Evolutionary conservation across 2,888 invertebrate species (phyloP).

Genomic region (Steinernema scapterisci): DNA sequence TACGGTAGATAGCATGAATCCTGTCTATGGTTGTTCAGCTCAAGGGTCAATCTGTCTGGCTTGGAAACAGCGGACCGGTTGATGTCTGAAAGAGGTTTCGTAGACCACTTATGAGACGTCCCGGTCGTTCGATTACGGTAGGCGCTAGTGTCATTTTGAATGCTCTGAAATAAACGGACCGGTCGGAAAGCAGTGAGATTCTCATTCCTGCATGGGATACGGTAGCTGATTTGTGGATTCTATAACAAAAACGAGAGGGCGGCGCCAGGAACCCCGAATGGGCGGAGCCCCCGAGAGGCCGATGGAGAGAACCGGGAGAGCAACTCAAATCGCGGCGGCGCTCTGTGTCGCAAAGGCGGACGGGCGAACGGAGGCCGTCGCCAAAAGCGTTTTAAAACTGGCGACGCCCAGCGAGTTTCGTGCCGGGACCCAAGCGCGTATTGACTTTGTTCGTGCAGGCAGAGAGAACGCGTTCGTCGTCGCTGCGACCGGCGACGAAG

Average conservation of each 20-base stretch:
- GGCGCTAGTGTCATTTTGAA: too few relatives aligned
- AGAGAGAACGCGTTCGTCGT: conserved; percentile 1
- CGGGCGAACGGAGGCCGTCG: background rate
- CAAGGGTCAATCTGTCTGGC: too few relatives aligned
- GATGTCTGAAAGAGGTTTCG: too few relatives aligned
- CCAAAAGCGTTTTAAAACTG: background rate
- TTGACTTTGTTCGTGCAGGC: too few relatives aligned
- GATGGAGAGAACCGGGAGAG: background rate
- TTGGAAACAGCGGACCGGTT: too few relatives aligned
- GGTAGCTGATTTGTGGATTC: background rate
- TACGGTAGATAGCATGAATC: too few relatives aligned
- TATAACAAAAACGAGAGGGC: background rate
- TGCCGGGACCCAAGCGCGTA: conserved; percentile 22
- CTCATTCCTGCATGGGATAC: background rate
- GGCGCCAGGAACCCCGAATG: background rate
- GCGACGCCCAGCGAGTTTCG: conserved; percentile 11
- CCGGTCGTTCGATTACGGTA: too few relatives aligned
- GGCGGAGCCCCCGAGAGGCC: background rate
- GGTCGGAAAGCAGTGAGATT: background rate
- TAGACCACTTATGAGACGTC: too few relatives aligned
- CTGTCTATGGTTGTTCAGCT: too few relatives aligned
- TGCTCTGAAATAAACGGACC: too few relatives aligned
- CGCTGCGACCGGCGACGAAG: background rate
- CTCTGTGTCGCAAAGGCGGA: background rate
- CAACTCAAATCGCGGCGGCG: background rate